A percentile compares a stretch with the other conserved stretches of the same genome.
Conservation (phyloP, 2,888 invertebrate species). For the Pegoplata infirma region DNA sequence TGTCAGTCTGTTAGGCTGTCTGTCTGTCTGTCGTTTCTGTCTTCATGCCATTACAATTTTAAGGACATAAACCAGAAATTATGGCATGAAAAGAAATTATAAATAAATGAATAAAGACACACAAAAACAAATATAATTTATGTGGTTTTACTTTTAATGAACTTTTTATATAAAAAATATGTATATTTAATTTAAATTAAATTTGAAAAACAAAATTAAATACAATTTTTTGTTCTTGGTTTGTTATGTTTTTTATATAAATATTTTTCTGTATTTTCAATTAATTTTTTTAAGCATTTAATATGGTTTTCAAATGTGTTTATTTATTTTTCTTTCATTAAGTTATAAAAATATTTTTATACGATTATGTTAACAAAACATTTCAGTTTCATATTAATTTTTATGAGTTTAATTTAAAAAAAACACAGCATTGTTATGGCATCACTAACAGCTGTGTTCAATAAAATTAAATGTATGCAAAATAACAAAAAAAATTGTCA, state of each 20-base stretch:
- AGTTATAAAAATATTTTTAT: background rate
- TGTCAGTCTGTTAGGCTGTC: too few relatives aligned
- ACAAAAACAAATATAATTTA: background rate
- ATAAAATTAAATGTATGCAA: slow-evolving; percentile 23
- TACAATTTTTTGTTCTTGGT: background rate
- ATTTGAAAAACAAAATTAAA: background rate
- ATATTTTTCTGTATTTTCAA: background rate
- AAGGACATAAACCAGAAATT: background rate
- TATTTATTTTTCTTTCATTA: background rate
- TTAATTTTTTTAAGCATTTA: background rate
- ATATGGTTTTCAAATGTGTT: background rate
- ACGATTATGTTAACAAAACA: background rate
- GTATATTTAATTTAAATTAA: background rate
- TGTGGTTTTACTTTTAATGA: background rate
- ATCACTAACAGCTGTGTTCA: slow-evolving; percentile 46
- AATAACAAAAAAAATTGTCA: slow-evolving; percentile 16
- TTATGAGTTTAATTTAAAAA: slow-evolving; percentile 54
- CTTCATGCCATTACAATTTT: background rate
- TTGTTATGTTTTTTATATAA: background rate
- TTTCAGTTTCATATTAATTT: slow-evolving; percentile 43
- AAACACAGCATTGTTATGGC: slow-evolving; percentile 30
- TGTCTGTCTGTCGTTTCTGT: too few relatives aligned
- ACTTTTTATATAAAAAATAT: background rate
- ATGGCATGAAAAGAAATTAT: background rate
- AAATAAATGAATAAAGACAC: background rate